A percentile compares a stretch with the other conserved stretches of the same genome.
These are phyloP conservation scores for Nymphalis io DNA, from an alignment of 1,140 invertebrate species.

Conservation along the genomic window DNA sequence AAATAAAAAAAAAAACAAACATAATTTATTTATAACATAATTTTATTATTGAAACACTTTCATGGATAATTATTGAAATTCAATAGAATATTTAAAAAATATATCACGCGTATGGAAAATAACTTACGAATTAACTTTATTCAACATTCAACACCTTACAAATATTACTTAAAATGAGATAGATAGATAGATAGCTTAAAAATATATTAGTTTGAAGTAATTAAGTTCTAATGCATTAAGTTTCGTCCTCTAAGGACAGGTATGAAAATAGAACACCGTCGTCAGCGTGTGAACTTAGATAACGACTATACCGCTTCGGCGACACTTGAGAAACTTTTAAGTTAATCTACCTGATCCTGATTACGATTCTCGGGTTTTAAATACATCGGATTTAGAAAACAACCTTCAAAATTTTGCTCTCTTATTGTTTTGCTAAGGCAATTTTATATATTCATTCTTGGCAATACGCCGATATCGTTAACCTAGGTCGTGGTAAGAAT, in stretches of 20 bases:
- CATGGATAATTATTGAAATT: no score
- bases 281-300: slow-evolving; percentile 9
- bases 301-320: slow-evolving; percentile 12
- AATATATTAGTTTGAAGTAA: background rate
- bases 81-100: no score
- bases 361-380: slow-evolving; percentile 3
- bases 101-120: no score
- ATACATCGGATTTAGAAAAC: background rate
- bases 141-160: background rate
- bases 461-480: background rate
- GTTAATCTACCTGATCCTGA: slow-evolving; percentile 15
- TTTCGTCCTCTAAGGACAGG: background rate
- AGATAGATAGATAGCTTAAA: background rate
- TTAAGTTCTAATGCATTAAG: background rate
- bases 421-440: background rate
- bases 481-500: background rate
- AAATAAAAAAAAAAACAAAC: no score
- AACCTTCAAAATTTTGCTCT: background rate
- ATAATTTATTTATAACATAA: no score
- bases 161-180: background rate
- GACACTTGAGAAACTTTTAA: slow-evolving; percentile 16
- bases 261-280: slow-evolving; percentile 17
- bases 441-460: slow-evolving; percentile 4
- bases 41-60: no score
- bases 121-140: no score